Base-by-base conservation (phyloP, 2,113 vertebrate species). In the Electrona antarctica region DNA sequence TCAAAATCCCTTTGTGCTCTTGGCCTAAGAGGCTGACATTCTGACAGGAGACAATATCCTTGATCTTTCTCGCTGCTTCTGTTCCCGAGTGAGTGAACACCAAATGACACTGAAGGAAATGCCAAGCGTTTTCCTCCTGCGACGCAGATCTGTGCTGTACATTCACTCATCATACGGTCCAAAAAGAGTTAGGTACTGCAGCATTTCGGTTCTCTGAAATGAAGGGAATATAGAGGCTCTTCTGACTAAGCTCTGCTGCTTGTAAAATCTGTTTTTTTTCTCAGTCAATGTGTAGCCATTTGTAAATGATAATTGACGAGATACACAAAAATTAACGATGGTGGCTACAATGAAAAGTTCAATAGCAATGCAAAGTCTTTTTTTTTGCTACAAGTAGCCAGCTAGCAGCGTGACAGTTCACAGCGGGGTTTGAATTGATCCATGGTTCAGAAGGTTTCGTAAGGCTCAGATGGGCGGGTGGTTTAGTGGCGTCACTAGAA, bases 381-480 rank as follows among this genome's bases (percentile, higher is more conserved):
- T 2, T 41, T 48, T 68, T 58, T 29, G 61, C 52, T 75, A 62
- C 52, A 67, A 41, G 64, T 52, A 61, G 28, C 69, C 66, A 67
- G 65, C 56, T 60, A 79, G 83, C 80, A 84, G 83, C 85, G 67
- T 67, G 71, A 73, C 49, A 59, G 60, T 69, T 9, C 60, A 63
- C 61, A 55, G 78, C 4, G 50, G 55, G 59, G 77, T 69, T 67
- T 46, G 54, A 55, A 52, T 60, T 51, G 45, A 69, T 57, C 60
- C 33, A 41, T 68, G 67, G 21, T 21, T 21, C 21, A 21, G 21
- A 21, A 21, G 70, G 68, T 75, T 55, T 70, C 5, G 67, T 41
- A 41, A 69, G 87, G 84, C 84, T 89, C 83, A 75, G 76, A 68
- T 74, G 13, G 21, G 69, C 15, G 7, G 55, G 8, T 56, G 55